Percentiles rank a stretch among this genome's conserved stretches.
These are phyloP conservation scores for Saguinus midas DNA, from an alignment of 2,113 vertebrate genomes.

Conservation along the genomic window DNA sequence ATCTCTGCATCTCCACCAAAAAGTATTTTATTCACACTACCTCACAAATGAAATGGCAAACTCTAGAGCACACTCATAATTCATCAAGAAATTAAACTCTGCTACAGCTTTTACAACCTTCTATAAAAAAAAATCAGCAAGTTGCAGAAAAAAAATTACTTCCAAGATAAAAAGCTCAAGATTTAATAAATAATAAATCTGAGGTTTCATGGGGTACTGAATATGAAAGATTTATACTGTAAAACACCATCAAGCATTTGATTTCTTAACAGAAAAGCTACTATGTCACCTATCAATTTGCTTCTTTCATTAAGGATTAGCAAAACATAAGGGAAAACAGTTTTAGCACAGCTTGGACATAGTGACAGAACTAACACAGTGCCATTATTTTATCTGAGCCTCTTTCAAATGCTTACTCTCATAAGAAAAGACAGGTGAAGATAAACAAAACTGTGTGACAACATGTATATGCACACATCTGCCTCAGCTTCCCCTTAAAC, in stretches of 20 bases:
- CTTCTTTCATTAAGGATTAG: neutral
- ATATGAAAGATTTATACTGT: neutral
- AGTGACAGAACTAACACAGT: neutral
- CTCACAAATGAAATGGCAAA: neutral
- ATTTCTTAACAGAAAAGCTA: neutral
- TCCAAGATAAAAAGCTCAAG: constrained; percentile 1
- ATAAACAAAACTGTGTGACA: neutral
- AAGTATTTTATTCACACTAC: neutral
- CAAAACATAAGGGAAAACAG: neutral
- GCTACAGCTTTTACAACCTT: neutral
- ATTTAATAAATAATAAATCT: constrained; percentile 13
- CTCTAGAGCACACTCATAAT: neutral
- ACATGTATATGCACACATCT: rapidly evolving
- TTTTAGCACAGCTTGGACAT: neutral
- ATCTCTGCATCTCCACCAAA: neutral
- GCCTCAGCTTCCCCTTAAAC: neutral
- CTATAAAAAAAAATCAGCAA: constrained; percentile 29
- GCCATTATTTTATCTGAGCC: neutral
- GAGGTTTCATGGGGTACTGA: neutral
- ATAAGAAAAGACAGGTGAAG: neutral
- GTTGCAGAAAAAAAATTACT: neutral
- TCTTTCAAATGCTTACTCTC: neutral
- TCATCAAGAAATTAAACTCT: constrained; percentile 31
- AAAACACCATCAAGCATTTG: neutral
- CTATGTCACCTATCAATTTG: neutral